Base-by-base conservation (phyloP, 2,113 vertebrate species). In the Gambusia holbrooki region DNA sequence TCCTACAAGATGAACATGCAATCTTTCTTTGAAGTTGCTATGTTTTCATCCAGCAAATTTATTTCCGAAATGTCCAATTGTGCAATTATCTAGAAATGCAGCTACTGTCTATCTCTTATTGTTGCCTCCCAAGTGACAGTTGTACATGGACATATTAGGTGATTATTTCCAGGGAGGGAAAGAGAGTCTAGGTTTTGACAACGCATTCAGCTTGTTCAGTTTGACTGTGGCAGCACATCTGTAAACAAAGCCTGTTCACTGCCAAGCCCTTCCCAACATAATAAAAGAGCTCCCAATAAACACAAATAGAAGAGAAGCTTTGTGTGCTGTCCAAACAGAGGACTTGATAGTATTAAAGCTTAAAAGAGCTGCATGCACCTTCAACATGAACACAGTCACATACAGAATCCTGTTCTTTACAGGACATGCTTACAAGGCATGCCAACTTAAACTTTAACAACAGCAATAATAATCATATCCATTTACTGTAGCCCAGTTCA, bases 241-340 rank as follows among this genome's bases (percentile, higher is more conserved):
- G 61, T 40, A 73, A 71, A 73, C 65, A 80, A 75, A 85, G 33
- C 73, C 30, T 71, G 40, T 40, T 51, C 70, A 25, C n/a, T 32
- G 32, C 62, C 29, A 48, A 17, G 35, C 0, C 42, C 66, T 74
- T 73, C 29, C 71, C 1, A 51, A 48, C 19, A 51, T 6, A 30
- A 63, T 27, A 65, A 2, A 62, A 22, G 54, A 76, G 61, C 67
- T 64, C 37, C 25, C 51, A 48, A 29, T 60, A 72, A 65, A 2
- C 29, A 73, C 4, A 54, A 42, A 32, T n/a, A n/a, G 51, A 11
- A n/a, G 51, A 58, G 51, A 58, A n/a, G 22, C 51, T n/a, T 37
- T 54, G 51, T 51, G 19, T 58, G 51, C 51, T n/a, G 51, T 58
- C 51, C 51, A 58, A 58, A 58, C 22, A 58, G 51, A 54, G 22